Percentiles rank a stretch among this genome's conserved stretches.
phyloP scores from a whole-genome alignment of 1,140 invertebrate genomes.

The Drosophila pachea region DNA sequence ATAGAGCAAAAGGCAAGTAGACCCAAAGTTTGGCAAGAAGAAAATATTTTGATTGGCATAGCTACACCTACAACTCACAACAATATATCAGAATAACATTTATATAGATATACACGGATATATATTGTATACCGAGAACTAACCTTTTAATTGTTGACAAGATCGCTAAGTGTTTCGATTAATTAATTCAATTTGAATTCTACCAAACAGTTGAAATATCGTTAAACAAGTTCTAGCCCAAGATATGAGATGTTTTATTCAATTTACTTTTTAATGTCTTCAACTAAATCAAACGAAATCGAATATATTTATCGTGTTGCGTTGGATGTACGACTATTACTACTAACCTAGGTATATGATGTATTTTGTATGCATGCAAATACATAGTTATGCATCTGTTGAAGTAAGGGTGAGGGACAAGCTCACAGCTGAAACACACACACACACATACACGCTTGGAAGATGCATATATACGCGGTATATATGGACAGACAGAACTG shows the following conservation, averaged over 20 bases:
- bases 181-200: conserved; percentile 50
- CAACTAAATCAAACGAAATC: conserved; percentile 49
- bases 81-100: conserved; percentile 12
- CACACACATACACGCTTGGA: conserved; percentile 6
- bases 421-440: conserved; percentile 2
- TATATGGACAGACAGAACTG: conserved; percentile 4
- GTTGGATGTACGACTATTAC: conserved; percentile 43
- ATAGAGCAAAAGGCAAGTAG: conserved; percentile 6
- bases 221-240: conserved; percentile 22
- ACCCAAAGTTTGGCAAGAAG: background rate
- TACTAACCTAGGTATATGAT: background rate
- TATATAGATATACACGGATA: no score
- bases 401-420: background rate
- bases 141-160: conserved; percentile 45
- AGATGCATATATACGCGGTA: conserved; percentile 5
- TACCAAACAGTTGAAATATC: conserved; percentile 34
- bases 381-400: conserved; percentile 13
- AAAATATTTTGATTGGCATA: conserved; percentile 7
- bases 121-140: conserved; percentile 30
- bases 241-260: conserved; percentile 44
- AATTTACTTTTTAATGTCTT: conserved; percentile 55
- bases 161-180: conserved; percentile 54
- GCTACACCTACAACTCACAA: conserved; percentile 7
- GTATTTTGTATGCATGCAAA: conserved; percentile 27
- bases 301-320: conserved; percentile 64